These are phyloP conservation scores for Sebastes kiyomatsui DNA, from an alignment of 2,797 vertebrate genomes.

Conservation along the genomic window DNA sequence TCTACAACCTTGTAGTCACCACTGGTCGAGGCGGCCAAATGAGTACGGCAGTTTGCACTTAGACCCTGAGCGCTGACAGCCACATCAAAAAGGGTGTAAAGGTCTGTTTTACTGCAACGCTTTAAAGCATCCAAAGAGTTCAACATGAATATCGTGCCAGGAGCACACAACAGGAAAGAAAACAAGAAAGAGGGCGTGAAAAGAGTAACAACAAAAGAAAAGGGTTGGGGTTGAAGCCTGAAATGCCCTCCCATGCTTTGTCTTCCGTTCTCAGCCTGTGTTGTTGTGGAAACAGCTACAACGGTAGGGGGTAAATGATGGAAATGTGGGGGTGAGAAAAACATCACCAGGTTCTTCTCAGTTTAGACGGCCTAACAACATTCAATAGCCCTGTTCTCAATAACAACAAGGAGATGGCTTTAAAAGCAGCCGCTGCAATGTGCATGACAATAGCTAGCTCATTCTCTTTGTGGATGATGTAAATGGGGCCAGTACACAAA, in stretches of 20 bases:
- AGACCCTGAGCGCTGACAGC: neutral
- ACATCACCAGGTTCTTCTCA: slow-evolving; percentile 39
- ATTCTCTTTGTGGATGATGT: slow-evolving; percentile 20
- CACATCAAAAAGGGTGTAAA: slow-evolving; percentile 62
- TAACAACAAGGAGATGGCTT: slow-evolving; percentile 27
- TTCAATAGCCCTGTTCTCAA: slow-evolving; percentile 46
- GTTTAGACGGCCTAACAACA: slow-evolving; percentile 28
- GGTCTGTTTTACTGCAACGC: slow-evolving; percentile 66
- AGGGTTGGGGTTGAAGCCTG: neutral
- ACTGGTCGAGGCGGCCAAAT: neutral
- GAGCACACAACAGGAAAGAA: neutral
- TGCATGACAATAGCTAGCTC: slow-evolving; percentile 38
- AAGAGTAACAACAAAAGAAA: neutral
- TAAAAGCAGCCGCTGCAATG: slow-evolving; percentile 26
- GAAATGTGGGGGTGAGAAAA: slow-evolving; percentile 28
- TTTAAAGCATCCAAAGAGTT: neutral
- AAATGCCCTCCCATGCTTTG: slow-evolving; percentile 16
- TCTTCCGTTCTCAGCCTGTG: slow-evolving; percentile 17
- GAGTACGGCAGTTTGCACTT: slow-evolving; percentile 24
- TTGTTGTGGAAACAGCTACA: slow-evolving; percentile 60
- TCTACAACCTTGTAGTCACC: neutral
- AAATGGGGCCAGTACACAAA: neutral
- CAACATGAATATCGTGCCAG: neutral
- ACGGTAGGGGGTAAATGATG: slow-evolving; percentile 37
- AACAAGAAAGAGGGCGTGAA: neutral